Evolutionary conservation across 2,797 vertebrate genomes (phyloP).

Genomic region (Rallus crepitans): DNA sequence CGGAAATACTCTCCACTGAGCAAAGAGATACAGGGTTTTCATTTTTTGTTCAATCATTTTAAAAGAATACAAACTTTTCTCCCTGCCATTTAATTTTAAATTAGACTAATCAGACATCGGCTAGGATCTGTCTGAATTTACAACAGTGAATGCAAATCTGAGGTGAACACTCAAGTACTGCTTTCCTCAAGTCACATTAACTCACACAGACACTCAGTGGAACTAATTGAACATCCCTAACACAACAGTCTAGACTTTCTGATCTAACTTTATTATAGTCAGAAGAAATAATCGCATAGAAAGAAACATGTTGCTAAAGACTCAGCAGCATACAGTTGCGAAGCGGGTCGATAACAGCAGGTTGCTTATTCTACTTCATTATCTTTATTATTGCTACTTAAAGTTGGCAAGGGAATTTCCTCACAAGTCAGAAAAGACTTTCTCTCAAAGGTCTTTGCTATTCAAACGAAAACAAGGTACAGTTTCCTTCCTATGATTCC

Average conservation of each 20-base stretch:
- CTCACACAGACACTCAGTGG: background rate
- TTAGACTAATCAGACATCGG: conserved; percentile 58
- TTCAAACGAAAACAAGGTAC: background rate
- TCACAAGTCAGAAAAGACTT: background rate
- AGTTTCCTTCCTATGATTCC: background rate
- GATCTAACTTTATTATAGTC: conserved; percentile 42
- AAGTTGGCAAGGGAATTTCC: conserved; percentile 9
- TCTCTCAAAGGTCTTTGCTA: background rate
- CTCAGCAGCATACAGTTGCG: background rate
- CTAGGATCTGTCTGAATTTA: background rate
- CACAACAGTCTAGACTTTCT: background rate
- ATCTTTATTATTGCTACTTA: background rate
- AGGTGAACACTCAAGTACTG: background rate
- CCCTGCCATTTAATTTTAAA: conserved; percentile 33
- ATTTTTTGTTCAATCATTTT: background rate
- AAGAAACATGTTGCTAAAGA: conserved; percentile 5
- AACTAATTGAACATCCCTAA: conserved; percentile 6
- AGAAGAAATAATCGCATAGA: conserved; percentile 1
- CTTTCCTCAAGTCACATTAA: background rate
- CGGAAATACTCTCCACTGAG: background rate
- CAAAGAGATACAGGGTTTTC: background rate
- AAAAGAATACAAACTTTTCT: background rate
- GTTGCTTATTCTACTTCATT: conserved; percentile 8
- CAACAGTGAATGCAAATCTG: conserved; percentile 18
- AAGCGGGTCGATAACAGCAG: conserved; percentile 19